Percentiles rank a stretch among this genome's conserved stretches.
Conservation (phyloP, 2,888 invertebrate genomes). For the Stramonita haemastoma region DNA sequence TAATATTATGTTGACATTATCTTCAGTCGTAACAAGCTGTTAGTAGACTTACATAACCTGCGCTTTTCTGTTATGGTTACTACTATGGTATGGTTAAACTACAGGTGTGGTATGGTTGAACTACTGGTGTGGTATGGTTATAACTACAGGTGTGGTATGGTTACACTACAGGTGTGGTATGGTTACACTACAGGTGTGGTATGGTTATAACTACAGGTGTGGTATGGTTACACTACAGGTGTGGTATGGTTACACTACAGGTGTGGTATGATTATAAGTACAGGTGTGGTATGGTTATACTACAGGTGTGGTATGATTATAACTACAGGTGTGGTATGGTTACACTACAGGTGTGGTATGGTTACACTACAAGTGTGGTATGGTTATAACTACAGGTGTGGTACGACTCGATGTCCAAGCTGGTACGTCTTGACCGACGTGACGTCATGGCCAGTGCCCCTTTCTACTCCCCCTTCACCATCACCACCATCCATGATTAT, state of each 20-base stretch:
- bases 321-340: background rate
- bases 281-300: background rate
- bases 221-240: no score
- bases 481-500: slow-evolving; percentile 62
- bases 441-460: slow-evolving; percentile 47
- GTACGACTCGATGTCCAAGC: slow-evolving; percentile 59
- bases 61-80: no score
- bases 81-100: no score
- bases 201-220: no score
- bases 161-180: background rate
- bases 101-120: background rate
- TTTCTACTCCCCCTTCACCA: slow-evolving; percentile 58
- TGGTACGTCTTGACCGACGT: slow-evolving; percentile 59
- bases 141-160: no score
- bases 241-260: background rate
- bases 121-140: no score
- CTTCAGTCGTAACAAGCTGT: no score
- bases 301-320: background rate
- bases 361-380: background rate
- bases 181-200: background rate
- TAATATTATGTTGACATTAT: no score
- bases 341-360: background rate
- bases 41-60: no score
- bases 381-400: slow-evolving; percentile 56
- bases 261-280: background rate